Base-by-base conservation (phyloP, 1,140 invertebrate species). In the Zaprionus vittiger region DNA sequence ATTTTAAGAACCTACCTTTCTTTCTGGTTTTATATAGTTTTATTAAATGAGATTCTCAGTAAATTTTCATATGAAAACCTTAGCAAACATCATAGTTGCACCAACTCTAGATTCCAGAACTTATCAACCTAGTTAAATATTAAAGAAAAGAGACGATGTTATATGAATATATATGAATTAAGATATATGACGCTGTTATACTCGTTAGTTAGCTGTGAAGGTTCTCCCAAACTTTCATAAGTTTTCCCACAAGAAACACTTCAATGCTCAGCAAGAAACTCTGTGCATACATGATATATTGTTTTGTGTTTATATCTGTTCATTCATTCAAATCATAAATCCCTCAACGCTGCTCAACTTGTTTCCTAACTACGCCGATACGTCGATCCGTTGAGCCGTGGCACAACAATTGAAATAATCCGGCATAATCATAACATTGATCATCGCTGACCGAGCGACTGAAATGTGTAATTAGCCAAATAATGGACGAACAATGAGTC, bases 391-490 rank as follows among this genome's bases (percentile, higher is more conserved):
- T 28, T 56, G 14, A 56, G 24, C 24, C 17, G 17, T 41, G 24
- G 20, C 55, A 55, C 20, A 55, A 56, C 56, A 68, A 61, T 68
- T 34, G 28, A 61, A 37, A 24, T 68, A 73, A 77, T 49, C 77
- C 14, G 54, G 28, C 62, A 38, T 69, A 73, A 80, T 80, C 78
- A 73, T 65, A 80, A 73, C 78, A 77, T 80, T 73, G 44, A 80
- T 79, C 73, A 74, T 80, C 76, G 77, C 70, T 62, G 57, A 34
- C 38, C 60, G 59, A 15, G 59, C 52, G 31, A 59, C 64, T 89
- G 59, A 69, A 82, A 81, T 80, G 60, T 71, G 62, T 87, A 87
- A 87, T 87, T 87, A 80, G 62, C 68, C 59, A 72, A 81, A 90
- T 81, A 87, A 87, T 84, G 38, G 75, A 14, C 73, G 44, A 57